Evolutionary conservation across 2,113 vertebrate genomes (phyloP).

Genomic region (Tachysurus fulvidraco): DNA sequence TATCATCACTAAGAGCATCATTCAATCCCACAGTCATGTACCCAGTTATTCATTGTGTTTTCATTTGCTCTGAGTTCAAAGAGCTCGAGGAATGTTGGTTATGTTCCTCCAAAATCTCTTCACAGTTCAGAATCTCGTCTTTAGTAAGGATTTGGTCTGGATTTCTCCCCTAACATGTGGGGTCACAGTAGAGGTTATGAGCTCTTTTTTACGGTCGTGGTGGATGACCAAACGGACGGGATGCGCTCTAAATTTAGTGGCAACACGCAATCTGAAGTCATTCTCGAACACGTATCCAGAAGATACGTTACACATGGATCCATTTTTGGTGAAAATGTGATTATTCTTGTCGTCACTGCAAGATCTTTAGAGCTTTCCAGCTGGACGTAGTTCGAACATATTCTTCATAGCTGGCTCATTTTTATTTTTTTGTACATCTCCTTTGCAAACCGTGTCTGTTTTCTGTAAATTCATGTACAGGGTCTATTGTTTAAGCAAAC

Average conservation of each 20-base stretch:
- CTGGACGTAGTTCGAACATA: constrained; percentile 57
- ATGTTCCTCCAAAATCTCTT: constrained; percentile 3
- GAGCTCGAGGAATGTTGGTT: not conserved
- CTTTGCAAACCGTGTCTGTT: not conserved
- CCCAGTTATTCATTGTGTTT: constrained; percentile 10
- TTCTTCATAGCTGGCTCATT: constrained; percentile 21
- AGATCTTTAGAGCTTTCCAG: constrained; percentile 54
- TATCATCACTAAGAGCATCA: not conserved
- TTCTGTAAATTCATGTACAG: not conserved
- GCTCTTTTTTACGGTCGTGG: not conserved
- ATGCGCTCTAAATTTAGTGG: constrained; percentile 47
- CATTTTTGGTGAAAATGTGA: constrained; percentile 60
- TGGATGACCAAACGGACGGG: constrained; percentile 24
- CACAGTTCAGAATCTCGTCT: not conserved
- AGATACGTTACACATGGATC: constrained; percentile 53
- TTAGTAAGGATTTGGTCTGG: not conserved
- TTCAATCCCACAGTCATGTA: constrained; percentile 9
- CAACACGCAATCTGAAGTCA: constrained; percentile 69
- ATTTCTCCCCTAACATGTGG: not conserved
- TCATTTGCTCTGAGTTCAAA: constrained; percentile 15
- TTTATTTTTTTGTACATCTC: not conserved
- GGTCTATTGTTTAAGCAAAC: not conserved
- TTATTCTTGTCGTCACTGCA: constrained; percentile 61
- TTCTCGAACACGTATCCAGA: constrained; percentile 62
- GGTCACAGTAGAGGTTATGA: not conserved